Base-by-base conservation (phyloP, 2,113 vertebrate species). In the Clarias batrachus region DNA sequence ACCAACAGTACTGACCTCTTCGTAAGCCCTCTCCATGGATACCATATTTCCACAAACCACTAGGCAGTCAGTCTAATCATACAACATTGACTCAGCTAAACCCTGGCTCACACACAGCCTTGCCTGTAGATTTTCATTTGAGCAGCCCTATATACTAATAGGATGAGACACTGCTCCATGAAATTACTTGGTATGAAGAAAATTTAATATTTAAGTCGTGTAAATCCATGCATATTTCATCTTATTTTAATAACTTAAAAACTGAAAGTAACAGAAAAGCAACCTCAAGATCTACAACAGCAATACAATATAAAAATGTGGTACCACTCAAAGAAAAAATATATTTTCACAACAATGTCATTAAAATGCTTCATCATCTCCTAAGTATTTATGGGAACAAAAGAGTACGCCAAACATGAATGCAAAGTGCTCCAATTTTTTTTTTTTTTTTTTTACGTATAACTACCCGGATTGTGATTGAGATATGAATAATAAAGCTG, bases 11-110 rank as follows among this genome's bases (percentile, higher is more conserved):
- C 41, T 74, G 56, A 63, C 71, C 73, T 17, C 14, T 63, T 63
- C 19, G 23, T 27, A 81, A 81, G 54, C 66, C 25, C 41, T 86
- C 77, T 86, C 54, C 65, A 86, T 86, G 77, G 77, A 86, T 81
- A 86, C 85, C 78, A 71, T 5, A 81, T 70, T 60, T 33, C 71
- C 37, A 66, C 4, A 85, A 56, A 48, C 33, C 85, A 74, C 78
- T 71, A 48, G 37, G 62, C 37, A 62, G 11, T 74, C 79, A 48
- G 33, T 23, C 78, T 62, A 73, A 81, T 86, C 78, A 54, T 59
- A 37, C 52, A 12, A 14, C 27, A 56, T 65, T 68, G 74, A 57
- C 57, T 14, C 63, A 85, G 33, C 76, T 57, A 68, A 80, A 13
- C 27, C 25, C 54, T 33, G 7, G 19, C 65, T 65, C 12, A 85